Evolutionary conservation across 1,140 invertebrate species (phyloP).

Genomic region (Bombus terrestris): DNA sequence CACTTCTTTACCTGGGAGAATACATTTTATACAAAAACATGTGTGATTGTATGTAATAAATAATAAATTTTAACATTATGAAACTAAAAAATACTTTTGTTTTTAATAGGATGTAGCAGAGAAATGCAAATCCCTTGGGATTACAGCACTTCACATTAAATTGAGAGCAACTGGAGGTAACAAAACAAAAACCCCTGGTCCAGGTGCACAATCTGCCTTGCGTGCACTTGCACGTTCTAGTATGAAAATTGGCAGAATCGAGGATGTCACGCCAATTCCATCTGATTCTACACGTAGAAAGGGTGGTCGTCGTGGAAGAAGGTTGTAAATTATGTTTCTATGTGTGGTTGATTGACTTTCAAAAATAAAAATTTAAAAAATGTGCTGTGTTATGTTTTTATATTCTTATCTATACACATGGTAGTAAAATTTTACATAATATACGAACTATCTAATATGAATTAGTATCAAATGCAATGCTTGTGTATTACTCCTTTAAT

Average conservation of each 20-base stretch:
- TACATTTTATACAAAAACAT: slow-evolving; percentile 40
- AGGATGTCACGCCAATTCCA: slow-evolving; percentile 99
- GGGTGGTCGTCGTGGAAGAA: slow-evolving; percentile 99
- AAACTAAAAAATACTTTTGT: neutral
- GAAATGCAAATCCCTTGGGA: slow-evolving; percentile 98
- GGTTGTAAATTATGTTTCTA: slow-evolving; percentile 89
- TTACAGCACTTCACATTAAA: slow-evolving; percentile 99
- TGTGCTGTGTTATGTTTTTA: neutral
- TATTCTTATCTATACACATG: slow-evolving; percentile 7
- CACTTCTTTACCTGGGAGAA: slow-evolving; percentile 25
- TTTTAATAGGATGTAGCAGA: slow-evolving; percentile 96
- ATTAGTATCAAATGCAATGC: neutral
- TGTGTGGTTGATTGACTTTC: slow-evolving; percentile 66
- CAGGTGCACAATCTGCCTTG: slow-evolving; percentile 98
- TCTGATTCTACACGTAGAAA: slow-evolving; percentile 99
- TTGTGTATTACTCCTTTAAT: neutral
- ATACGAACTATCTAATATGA: neutral
- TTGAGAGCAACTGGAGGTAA: slow-evolving; percentile 99
- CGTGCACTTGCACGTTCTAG: slow-evolving; percentile 98
- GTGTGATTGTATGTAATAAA: neutral
- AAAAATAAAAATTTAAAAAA: slow-evolving; percentile 72
- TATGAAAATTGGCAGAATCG: slow-evolving; percentile 99
- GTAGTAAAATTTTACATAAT: neutral
- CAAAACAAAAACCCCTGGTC: slow-evolving; percentile 98
- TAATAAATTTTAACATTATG: slow-evolving; percentile 13